These are phyloP conservation scores for Ursus arctos DNA, from an alignment of 2,113 vertebrate genomes.

Conservation along the genomic window DNA sequence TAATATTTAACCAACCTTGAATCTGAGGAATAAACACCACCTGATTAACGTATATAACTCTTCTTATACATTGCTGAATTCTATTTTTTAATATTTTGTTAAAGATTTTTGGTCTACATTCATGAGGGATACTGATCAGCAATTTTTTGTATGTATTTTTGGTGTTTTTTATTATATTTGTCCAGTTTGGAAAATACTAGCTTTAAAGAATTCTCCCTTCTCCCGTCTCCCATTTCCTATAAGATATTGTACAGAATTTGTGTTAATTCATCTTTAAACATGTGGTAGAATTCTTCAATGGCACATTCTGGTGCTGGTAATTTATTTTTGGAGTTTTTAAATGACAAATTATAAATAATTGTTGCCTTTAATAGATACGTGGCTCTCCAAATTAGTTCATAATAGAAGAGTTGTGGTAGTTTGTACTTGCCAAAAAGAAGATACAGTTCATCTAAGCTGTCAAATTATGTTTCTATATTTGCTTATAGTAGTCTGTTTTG, in stretches of 20 bases:
- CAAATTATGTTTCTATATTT: neutral
- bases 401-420: neutral
- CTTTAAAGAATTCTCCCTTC: neutral
- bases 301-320: neutral
- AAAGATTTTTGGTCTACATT: neutral
- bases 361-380: neutral
- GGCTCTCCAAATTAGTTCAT: neutral
- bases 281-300: neutral
- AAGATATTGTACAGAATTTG: neutral
- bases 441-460: neutral
- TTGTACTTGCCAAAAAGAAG: neutral
- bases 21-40: neutral
- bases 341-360: neutral
- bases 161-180: neutral
- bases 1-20: neutral
- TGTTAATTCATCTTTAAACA: neutral
- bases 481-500: neutral
- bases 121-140: neutral
- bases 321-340: conserved; percentile 23
- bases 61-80: neutral
- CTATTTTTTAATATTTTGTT: neutral
- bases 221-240: neutral
- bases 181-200: neutral
- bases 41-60: neutral
- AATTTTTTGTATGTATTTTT: neutral